A percentile compares a stretch with the other conserved stretches of the same genome.
Evolutionary conservation across 2,888 invertebrate species (phyloP).

Genomic region (Spodoptera littoralis): DNA sequence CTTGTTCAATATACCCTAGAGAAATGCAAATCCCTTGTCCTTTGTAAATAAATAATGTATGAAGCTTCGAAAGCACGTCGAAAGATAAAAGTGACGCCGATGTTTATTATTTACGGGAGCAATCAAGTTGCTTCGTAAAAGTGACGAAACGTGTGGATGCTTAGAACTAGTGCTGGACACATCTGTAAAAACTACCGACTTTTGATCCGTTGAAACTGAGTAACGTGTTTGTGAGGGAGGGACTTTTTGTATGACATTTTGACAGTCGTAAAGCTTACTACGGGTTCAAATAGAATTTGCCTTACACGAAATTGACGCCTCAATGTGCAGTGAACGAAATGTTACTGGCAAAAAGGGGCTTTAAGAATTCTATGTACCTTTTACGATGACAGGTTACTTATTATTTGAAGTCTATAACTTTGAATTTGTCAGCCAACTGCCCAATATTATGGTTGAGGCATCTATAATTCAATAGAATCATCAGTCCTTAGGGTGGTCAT

Average conservation of each 20-base stretch:
- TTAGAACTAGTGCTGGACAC: slow-evolving; percentile 6
- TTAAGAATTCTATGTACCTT: no score
- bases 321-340: no score
- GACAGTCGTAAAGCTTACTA: no score
- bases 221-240: no score
- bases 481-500: slow-evolving; percentile 8
- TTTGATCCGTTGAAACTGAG: background rate
- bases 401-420: slow-evolving; percentile 17
- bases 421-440: no score
- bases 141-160: slow-evolving; percentile 19
- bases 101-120: slow-evolving; percentile 53
- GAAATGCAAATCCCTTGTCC: slow-evolving; percentile 78
- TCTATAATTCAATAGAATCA: slow-evolving; percentile 27
- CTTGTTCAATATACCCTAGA: slow-evolving; percentile 79
- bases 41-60: slow-evolving; percentile 80
- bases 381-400: no score
- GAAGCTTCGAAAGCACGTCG: slow-evolving; percentile 53
- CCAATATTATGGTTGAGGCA: no score
- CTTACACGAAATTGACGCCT: no score
- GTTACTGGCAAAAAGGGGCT: no score
- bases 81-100: slow-evolving; percentile 53
- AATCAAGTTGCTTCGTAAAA: slow-evolving; percentile 48
- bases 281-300: no score
- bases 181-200: slow-evolving; percentile 13
- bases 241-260: no score